Evolutionary conservation across 2,113 vertebrate species (phyloP).

Genomic region (Copsychus sechellarum): DNA sequence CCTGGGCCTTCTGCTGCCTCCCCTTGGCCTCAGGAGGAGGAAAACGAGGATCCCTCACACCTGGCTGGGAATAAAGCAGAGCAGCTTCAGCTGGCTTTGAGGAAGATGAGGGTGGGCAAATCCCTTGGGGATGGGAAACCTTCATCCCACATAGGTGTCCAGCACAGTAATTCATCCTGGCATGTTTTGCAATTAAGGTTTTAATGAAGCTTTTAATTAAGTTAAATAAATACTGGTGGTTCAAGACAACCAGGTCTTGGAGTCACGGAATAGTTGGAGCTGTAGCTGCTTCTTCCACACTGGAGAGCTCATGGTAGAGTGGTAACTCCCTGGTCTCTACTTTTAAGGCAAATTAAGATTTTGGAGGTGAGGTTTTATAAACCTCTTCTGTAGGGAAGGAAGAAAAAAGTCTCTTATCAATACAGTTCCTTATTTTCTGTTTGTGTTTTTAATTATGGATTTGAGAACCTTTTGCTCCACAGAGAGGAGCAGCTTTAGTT

Average conservation of each 20-base stretch:
- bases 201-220: background rate
- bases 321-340: background rate
- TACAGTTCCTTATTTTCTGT: background rate
- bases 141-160: rapidly evolving
- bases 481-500: background rate
- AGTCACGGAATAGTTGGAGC: background rate
- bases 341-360: background rate
- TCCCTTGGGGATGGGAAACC: background rate
- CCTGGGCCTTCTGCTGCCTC: background rate
- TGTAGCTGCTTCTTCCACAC: rapidly evolving
- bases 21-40: background rate
- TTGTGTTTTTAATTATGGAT: rapidly evolving
- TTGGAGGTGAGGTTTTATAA: background rate
- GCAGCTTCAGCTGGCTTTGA: background rate
- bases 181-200: background rate
- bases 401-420: background rate
- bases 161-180: too few relatives aligned
- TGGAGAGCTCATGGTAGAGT: background rate
- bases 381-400: background rate
- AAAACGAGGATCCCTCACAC: rapidly evolving
- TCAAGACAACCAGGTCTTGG: rapidly evolving
- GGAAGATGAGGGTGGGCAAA: constrained; percentile 36
- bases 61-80: background rate
- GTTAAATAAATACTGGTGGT: background rate
- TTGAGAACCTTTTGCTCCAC: background rate